Base-by-base conservation (phyloP, 2,888 invertebrate genomes). In the Brachylomia viminalis region DNA sequence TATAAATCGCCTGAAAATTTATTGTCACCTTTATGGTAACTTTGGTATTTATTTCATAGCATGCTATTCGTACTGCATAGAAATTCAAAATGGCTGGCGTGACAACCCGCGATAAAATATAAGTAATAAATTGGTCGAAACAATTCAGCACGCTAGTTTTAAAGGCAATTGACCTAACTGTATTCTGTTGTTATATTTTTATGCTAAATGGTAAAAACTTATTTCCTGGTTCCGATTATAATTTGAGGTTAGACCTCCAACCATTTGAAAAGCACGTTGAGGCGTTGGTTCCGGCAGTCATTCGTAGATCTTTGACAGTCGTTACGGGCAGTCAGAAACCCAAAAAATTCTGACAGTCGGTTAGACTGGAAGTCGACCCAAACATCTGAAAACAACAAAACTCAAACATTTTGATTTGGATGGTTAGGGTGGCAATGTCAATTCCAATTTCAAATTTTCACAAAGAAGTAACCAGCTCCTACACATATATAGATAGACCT, bases 51-150 rank as follows among this genome's bases (percentile, higher is more conserved):
- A 67, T 71, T 65, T 67, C n/a, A 27, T 69, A 66, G 61, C 71
- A 68, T 84, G 66, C 23, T 64, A 49, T 62, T 73, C 42, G 49
- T 59, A 52, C 42, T 66, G 69, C 69, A 77, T 70, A 70, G 69
- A 80, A 80, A 83, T 83, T 75, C 58, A 77, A 83, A 83, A 80
- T 86, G 71, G 74, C 27, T 83, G 58, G 74, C 85, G 76, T 84
- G 85, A 45, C 72, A 84, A 54, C 23, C 42, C 17, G 38, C 76
- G 49, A 80, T 85, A 80, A 80, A 83, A 80, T 79, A 76, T 70
- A 77, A 71, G 58, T 66, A 75, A 75, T 84, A 79, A 84, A 74
- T 81, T 84, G 74, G 65, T 33, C 68, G 75, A 71, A 78, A 77
- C 72, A 66, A 67, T 79, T 30, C 64, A 61, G 49, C 84, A 84